phyloP scores from a whole-genome alignment of 2,797 vertebrate species.

The Tokudaia muenninki region DNA sequence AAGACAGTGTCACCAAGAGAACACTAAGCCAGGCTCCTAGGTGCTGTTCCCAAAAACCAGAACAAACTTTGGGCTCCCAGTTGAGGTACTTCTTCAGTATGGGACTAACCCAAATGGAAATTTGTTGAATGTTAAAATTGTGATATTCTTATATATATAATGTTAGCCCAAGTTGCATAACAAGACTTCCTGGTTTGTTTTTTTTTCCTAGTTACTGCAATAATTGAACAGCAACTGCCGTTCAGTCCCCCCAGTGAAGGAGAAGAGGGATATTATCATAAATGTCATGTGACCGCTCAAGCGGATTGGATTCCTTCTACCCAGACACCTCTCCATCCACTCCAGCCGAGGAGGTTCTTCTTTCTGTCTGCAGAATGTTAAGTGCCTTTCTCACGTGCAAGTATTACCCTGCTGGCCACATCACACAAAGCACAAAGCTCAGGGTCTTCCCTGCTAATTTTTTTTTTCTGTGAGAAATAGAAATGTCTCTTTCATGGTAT shows the following conservation, averaged over 20 bases:
- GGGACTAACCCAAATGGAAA: slow-evolving; percentile 48
- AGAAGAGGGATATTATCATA: slow-evolving; percentile 69
- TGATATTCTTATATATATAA: slow-evolving; percentile 29
- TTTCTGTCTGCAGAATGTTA: slow-evolving; percentile 50
- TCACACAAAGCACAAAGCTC: not conserved
- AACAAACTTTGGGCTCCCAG: slow-evolving; percentile 32
- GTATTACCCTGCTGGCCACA: slow-evolving; percentile 31
- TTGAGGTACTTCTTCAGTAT: slow-evolving; percentile 12
- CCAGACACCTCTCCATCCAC: slow-evolving; percentile 1
- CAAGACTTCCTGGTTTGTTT: slow-evolving; percentile 66
- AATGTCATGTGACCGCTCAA: slow-evolving; percentile 66
- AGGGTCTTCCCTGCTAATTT: not conserved
- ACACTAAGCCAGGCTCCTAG: not conserved
- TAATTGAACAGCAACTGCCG: slow-evolving; percentile 70
- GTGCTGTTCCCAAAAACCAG: not conserved
- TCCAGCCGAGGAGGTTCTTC: not conserved
- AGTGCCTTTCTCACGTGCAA: slow-evolving; percentile 6
- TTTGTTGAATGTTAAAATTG: slow-evolving; percentile 55
- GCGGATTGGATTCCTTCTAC: slow-evolving; percentile 61
- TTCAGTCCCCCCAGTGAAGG: not conserved
- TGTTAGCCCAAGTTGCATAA: slow-evolving; percentile 62
- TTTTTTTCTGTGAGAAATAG: slow-evolving; percentile 53
- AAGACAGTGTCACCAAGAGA: not conserved
- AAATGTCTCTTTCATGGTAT: not conserved
- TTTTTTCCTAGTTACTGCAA: slow-evolving; percentile 57